Evolutionary conservation across 2,113 vertebrate genomes (phyloP).

Genomic region (Ciconia stormi): DNA sequence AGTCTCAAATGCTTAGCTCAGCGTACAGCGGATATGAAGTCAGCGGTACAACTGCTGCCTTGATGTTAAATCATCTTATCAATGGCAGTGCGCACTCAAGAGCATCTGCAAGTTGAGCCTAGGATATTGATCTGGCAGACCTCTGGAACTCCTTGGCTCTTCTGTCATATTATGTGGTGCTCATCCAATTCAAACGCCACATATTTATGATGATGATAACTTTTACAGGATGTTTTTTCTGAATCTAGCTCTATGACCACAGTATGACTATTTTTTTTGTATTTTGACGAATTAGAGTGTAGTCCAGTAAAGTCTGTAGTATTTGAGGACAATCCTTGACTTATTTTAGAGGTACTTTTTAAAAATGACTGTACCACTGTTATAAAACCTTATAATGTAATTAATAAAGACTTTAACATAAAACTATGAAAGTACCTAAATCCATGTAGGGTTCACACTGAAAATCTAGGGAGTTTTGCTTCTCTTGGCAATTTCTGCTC

Average conservation of each 20-base stretch:
- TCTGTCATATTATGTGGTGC: neutral
- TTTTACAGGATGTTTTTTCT: neutral
- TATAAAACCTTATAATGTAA: neutral
- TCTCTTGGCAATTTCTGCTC: neutral
- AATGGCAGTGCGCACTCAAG: accelerated
- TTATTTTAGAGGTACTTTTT: neutral
- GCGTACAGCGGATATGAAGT: accelerated
- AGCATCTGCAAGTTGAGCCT: neutral
- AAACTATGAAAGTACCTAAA: neutral
- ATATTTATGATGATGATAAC: neutral
- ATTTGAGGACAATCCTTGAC: neutral
- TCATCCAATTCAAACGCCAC: neutral
- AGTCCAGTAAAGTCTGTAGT: neutral
- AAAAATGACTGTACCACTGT: neutral
- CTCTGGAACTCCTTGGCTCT: neutral
- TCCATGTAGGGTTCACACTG: neutral
- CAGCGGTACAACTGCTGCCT: neutral
- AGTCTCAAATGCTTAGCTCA: neutral
- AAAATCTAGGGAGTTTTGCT: neutral
- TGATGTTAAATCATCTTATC: neutral
- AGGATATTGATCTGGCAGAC: neutral
- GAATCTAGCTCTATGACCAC: neutral
- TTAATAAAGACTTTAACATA: neutral
- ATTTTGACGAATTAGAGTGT: neutral
- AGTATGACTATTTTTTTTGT: neutral